phyloP scores from a whole-genome alignment of 1,140 invertebrate genomes.

The Andricus grossulariae region DNA sequence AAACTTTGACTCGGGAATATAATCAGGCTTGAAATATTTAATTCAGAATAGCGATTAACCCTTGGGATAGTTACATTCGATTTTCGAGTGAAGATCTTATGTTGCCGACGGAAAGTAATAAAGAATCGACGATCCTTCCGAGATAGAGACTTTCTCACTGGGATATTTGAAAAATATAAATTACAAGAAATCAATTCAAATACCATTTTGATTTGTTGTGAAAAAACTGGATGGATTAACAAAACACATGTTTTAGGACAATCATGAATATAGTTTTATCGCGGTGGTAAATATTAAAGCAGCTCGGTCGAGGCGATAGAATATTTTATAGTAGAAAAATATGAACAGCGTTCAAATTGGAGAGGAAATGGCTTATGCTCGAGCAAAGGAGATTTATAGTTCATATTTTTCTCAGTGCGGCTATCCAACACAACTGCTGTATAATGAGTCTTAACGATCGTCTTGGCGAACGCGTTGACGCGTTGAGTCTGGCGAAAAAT shows the following conservation, averaged over 20 bases:
- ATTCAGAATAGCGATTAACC: no score
- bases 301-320: neutral
- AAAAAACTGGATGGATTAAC: neutral
- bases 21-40: no score
- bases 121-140: neutral
- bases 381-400: conserved; percentile 51
- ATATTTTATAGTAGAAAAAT: conserved; percentile 22
- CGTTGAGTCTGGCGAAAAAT: conserved; percentile 63
- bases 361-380: conserved; percentile 15
- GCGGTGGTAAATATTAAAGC: neutral
- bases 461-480: conserved; percentile 61
- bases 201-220: neutral
- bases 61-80: neutral
- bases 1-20: no score
- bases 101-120: neutral
- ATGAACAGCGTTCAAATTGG: conserved; percentile 8
- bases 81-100: neutral
- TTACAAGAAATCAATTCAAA: neutral
- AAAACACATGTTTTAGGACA: neutral
- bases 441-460: conserved; percentile 69
- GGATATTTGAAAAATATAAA: neutral
- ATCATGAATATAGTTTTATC: neutral
- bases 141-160: neutral
- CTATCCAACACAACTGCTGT: conserved; percentile 62
- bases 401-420: conserved; percentile 58